Evolutionary conservation across 2,113 vertebrate species (phyloP).

Genomic region (Irena cyanogastra): DNA sequence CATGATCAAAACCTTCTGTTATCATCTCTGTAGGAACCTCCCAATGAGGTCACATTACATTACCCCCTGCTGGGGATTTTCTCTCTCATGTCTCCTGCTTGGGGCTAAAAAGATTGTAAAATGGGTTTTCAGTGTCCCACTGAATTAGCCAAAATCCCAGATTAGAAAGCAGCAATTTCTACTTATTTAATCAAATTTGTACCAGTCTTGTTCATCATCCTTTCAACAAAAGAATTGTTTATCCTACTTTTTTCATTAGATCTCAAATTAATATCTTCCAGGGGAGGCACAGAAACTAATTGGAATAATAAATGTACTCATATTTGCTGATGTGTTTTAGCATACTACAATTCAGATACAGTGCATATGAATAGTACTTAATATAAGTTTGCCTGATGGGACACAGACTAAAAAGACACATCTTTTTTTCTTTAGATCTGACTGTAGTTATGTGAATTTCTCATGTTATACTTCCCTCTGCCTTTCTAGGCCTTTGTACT

Average conservation of each 20-base stretch:
- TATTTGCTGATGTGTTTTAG: not conserved
- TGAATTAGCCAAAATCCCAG: not conserved
- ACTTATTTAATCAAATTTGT: conserved; percentile 8
- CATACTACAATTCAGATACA: not conserved
- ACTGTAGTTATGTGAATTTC: not conserved
- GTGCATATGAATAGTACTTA: not conserved
- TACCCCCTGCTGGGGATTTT: not conserved
- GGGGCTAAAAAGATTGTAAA: conserved; percentile 7
- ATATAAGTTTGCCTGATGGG: not conserved
- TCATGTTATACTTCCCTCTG: not conserved
- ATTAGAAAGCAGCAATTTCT: not conserved
- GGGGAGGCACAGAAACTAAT: not conserved
- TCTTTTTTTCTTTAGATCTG: not conserved
- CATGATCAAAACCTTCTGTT: conserved; percentile 30
- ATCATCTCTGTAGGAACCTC: not conserved
- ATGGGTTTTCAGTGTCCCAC: conserved; percentile 23
- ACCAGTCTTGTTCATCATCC: not conserved
- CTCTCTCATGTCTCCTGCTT: conserved; percentile 34
- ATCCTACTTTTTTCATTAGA: not conserved
- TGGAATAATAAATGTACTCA: not conserved
- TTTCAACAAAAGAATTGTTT: conserved; percentile 42
- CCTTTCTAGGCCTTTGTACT: not conserved
- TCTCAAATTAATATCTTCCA: conserved; percentile 25
- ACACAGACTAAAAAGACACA: not conserved
- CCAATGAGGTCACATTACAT: conserved; percentile 17